Base-by-base conservation (phyloP, 2,797 vertebrate genomes). In the Sebastes steindachneri region DNA sequence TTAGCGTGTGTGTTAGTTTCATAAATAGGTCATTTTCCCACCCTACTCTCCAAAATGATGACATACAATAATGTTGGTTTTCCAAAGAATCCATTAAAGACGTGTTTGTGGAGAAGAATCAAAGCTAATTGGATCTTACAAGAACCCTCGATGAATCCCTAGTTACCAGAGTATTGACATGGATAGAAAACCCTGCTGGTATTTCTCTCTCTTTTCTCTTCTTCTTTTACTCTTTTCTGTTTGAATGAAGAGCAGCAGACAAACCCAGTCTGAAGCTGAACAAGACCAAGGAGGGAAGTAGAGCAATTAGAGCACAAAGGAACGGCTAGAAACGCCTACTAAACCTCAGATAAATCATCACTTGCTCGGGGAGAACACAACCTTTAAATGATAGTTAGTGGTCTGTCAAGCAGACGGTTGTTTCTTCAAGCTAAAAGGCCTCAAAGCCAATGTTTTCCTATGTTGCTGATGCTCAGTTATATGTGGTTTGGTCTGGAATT, bases 21-120 rank as follows among this genome's bases (percentile, higher is more conserved):
- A 81, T 73, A 84, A 84, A 77, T 78, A 21, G 79, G 79, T 81
- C 67, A 29, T 14, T 67, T 67, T 77, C 65, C 74, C 53, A 33
- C 57, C 74, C 66, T n/a, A 0, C 14, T 64, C 31, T 64, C 28
- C 25, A 33, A 41, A 69, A 45, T 9, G 33, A 6, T 33, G 35
- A 25, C 23, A 48, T 25, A 45, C 41, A 53, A 23, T 68, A 58
- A 41, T 31, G 62, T 28, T 15, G 63, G 2, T 35, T 67, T 80
- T 58, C 6, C 19, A 80, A 6, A 25, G 59, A 19, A 51, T 2
- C 64, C 5, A 37, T 48, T 67, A 37, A 69, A 35, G 2, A 53
- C 0, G 6, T 53, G 51, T 57, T 75, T 59, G 19, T 17, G 26
- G 51, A 65, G 63, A 60, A 68, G 25, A 60, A 48, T 81, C 58